Base-by-base conservation (phyloP, 2,797 vertebrate genomes). In the Microcaecilia unicolor region DNA sequence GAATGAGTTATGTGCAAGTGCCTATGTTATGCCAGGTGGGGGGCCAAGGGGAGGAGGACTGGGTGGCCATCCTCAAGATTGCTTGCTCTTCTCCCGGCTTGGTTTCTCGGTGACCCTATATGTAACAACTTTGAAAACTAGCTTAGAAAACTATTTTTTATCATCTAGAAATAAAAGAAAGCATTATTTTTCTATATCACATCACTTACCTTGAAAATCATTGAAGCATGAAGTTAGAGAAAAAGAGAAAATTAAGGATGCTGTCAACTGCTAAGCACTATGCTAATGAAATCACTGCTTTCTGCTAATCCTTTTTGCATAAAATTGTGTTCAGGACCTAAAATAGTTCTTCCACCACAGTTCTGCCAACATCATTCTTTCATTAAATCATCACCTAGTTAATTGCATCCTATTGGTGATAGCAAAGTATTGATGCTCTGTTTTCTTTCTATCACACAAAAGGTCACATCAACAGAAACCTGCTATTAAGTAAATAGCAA, bases 171-270 rank as follows among this genome's bases (percentile, higher is more conserved):
- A 64, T 47, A 58, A 58, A 55, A 13, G 12, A 49, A 31, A 30
- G 42, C 55, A 30, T 22, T 39, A 23, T 17, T 61, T 55, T 38
- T 62, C 28, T 56, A 21, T 61, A 52, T 32, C 29, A 37, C 15
- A 57, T 56, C 53, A 58, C 36, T 71, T 65, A 55, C 20, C 31
- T 51, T 46, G 42, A 53, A 55, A 40, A 67, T 55, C 55, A 56
- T 40, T 66, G 65, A 60, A 67, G 46, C 61, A 61, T 59, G 57
- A 77, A 70, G 63, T 66, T 63, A 70, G 33, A 64, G 43, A 55
- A 63, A 64, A 50, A 41, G 32, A 55, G 31, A 51, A 64, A 61
- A 58, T 67, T 29, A 50, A 41, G 40, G 42, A 27, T 43, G 22
- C 33, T 61, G 44, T 51, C 57, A 55, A 51, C 7, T 54, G 33